Base-by-base conservation (phyloP, 2,888 invertebrate genomes). In the Oligia latruncula region DNA sequence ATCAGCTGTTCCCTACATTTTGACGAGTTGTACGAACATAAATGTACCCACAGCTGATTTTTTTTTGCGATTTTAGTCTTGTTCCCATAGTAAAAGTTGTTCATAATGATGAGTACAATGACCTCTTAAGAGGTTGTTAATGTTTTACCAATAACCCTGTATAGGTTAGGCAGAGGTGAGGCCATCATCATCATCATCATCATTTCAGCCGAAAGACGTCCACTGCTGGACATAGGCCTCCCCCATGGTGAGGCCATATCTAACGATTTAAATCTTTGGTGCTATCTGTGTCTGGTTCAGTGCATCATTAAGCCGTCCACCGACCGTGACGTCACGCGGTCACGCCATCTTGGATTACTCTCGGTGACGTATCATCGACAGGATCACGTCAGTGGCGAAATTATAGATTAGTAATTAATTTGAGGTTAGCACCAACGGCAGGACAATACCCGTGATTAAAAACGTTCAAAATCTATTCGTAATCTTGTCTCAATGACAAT, bases 341-440 rank as follows among this genome's bases (percentile, higher is more conserved):
- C 35, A 6, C 70, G 85, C 80, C 74, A 80, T 84, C 85, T 83
- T 80, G 58, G 58, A 79, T 68, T 71, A 74, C 58, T 64, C n/a
- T 49, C 43, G 13, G 65, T 62, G 73, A 78, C 40, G 40, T 71
- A 23, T 55, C 13, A 66, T 70, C 65, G 72, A 58, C 40, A 29
- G 11, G 52, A 60, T 58, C 64, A 70, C 35, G 46, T 67, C 23
- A 55, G 11, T 67, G 4, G 9, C 15, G 49, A 67, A 66, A 77
- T 76, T 66, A 64, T 64, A 15, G 8, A 52, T 35, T 40, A 77
- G 20, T 43, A 11, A 55, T 58, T 66, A 46, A 58, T 49, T 60
- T 58, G 65, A 49, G 70, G 35, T 58, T 55, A 62, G 15, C 35
- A 13, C 13, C 8, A 23, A 9, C n/a, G 17, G n/a, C 5, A 67